A percentile compares a stretch with the other conserved stretches of the same genome.
Conservation (phyloP, 2,797 vertebrate genomes). For the Protonibea diacanthus region DNA sequence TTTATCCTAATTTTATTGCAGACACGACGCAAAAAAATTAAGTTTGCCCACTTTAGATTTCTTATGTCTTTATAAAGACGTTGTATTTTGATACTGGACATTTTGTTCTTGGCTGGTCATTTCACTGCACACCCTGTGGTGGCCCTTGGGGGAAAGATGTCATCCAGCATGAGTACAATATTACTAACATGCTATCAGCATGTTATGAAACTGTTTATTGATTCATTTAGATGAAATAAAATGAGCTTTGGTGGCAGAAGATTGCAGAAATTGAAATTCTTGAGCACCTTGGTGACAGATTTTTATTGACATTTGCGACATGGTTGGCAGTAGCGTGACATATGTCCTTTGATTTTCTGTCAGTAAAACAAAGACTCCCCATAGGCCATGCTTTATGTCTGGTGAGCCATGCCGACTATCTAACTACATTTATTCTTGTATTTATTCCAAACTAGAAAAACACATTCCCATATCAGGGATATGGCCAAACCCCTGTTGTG, state of each 20-base stretch:
- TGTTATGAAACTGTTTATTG: background rate
- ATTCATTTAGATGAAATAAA: too few species aligned
- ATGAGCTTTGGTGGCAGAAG: too few species aligned
- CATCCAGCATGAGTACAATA: background rate
- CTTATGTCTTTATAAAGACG: too few species aligned
- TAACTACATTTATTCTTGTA: background rate
- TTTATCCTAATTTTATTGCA: background rate
- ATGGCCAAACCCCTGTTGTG: background rate
- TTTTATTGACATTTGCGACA: slow-evolving; percentile 4
- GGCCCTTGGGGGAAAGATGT: background rate
- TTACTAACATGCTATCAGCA: background rate
- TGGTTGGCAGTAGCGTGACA: background rate
- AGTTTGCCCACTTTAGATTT: background rate
- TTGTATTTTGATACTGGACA: background rate
- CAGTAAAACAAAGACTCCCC: background rate
- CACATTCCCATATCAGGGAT: background rate
- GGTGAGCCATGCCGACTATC: background rate
- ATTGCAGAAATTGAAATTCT: background rate
- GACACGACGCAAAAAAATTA: background rate
- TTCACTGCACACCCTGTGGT: background rate
- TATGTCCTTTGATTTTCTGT: slow-evolving; percentile 8
- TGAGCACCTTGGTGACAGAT: background rate
- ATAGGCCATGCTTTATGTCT: background rate
- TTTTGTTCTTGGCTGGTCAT: background rate
- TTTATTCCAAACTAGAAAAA: background rate